Evolutionary conservation across 2,888 invertebrate species (phyloP), one percentile per base, ranked within the genome.

Genomic region (Eupithecia vulgata): DNA sequence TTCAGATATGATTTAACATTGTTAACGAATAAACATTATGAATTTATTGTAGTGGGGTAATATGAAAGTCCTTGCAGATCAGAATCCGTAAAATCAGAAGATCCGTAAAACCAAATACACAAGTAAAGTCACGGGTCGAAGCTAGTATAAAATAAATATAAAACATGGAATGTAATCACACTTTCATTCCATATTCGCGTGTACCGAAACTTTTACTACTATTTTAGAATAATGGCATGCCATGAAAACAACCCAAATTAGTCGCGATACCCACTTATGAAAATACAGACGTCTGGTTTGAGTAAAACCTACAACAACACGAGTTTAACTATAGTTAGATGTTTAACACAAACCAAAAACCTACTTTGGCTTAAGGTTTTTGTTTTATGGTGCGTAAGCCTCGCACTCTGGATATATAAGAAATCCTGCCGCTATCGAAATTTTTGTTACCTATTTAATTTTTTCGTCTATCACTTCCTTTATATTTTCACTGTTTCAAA

Each of bases 141-240:
- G 37, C 15, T 40, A 35, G 13, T 25, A 40, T 65, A 21, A n/a
- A 40, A 65, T 65, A 65, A 40, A 65, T 65, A 65, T 74, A 72
- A 71, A 72, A 70, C 64, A 67, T 66, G 61, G 15, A 72, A 67
- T 70, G 67, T 67, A 70, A 75, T 72, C 69, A 75, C 71, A 71
- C 67, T 75, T 68, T 61, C 70, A 67, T 72, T 64, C 72, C 67
- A 75, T 75, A 72, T 70, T 75, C 67, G 65, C 70, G 35, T 25
- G 61, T 52, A 34, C 68, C 68, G 48, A 73, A 69, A 37, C 42
- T 69, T 71, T 67, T 69, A 69, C 35, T 62, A 42, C 62, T 48
- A 52, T 69, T 71, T 71, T 67, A 71, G 67, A 62, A 62, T 67
- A 62, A 71, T 21, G 37, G 30, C 65, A 35, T 59, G 65, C 35